These are phyloP conservation scores for Propsilocerus akamusi DNA, from an alignment of 1,140 invertebrate species.

Conservation along the genomic window DNA sequence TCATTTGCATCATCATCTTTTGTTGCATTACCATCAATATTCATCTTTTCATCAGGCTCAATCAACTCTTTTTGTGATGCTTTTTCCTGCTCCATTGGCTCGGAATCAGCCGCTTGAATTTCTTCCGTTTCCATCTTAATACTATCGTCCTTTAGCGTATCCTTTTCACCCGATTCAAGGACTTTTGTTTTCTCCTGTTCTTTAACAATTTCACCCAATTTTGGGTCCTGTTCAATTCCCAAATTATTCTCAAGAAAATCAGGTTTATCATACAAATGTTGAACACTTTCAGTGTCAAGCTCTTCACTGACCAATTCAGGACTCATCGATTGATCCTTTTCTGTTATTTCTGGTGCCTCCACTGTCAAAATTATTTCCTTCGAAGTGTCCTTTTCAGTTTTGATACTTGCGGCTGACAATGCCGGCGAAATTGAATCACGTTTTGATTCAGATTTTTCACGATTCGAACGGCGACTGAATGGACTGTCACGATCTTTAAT, in stretches of 20 bases:
- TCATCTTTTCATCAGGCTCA: background rate
- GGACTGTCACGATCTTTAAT: background rate
- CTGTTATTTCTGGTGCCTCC: background rate
- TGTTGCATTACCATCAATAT: background rate
- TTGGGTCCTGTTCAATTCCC: conserved; percentile 23
- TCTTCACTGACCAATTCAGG: conserved; percentile 13
- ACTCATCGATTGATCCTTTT: background rate
- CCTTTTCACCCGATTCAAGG: conserved; percentile 4
- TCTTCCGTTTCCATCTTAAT: background rate
- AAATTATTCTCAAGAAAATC: conserved; percentile 24
- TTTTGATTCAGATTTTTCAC: background rate
- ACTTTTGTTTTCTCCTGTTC: conserved; percentile 9
- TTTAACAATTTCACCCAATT: conserved; percentile 22
- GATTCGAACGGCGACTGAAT: background rate
- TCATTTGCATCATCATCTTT: background rate
- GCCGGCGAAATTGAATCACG: background rate
- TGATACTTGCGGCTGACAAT: background rate
- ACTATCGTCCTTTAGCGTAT: background rate
- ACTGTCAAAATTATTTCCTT: background rate
- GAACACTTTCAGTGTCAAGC: conserved; percentile 19
- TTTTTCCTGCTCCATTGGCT: background rate
- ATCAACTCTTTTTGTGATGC: background rate
- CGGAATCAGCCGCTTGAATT: background rate
- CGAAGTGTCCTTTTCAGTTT: background rate
- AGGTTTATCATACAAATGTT: conserved; percentile 22